Base-by-base conservation (phyloP, 1,140 invertebrate genomes). In the Elysia chlorotica region DNA sequence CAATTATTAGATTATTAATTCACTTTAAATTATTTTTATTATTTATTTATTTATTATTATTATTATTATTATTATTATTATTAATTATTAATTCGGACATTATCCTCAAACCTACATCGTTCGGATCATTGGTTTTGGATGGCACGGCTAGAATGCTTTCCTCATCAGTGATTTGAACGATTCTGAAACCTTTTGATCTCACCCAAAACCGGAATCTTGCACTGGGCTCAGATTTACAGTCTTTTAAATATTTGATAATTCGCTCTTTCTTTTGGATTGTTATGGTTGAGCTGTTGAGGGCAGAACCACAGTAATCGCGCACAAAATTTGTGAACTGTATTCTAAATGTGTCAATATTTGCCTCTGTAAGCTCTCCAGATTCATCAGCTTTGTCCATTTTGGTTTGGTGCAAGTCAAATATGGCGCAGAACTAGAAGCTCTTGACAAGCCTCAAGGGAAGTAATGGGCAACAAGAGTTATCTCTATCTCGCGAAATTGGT, bases 171-270 rank as follows among this genome's bases (percentile, higher is more conserved):
- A 70, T 72, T 33, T 75, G 74, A 48, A 75, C 70, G 65, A 75
- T 71, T 75, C 74, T 37, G 65, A 72, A 75, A 23, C 70, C 70
- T 56, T 75, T 75, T 41, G 70, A 48, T 61, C 74, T 69, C 48
- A 75, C 74, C 74, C 74, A 75, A 57, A 75, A 75, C 48, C 74
- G 74, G 56, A 75, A 75, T 71, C 70, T 75, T 33, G 69, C 70
- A 37, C 53, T 67, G 37, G 69, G 37, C 31, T 75, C 74, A 31
- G 21, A 41, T 41, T 72, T 71, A 17, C 69, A 33, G 48, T 75
- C 53, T 56, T 66, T 71, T 65, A 75, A 75, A 68, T 70, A 75
- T 57, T 69, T 69, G n/a, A 69, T 36, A n/a, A 69, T 25, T 23
- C 67, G 2, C 5, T 69, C 67, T 37, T 56, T 57, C 38, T 69